Conservation (phyloP, 1,140 invertebrate species). For the Babylonia areolata region DNA sequence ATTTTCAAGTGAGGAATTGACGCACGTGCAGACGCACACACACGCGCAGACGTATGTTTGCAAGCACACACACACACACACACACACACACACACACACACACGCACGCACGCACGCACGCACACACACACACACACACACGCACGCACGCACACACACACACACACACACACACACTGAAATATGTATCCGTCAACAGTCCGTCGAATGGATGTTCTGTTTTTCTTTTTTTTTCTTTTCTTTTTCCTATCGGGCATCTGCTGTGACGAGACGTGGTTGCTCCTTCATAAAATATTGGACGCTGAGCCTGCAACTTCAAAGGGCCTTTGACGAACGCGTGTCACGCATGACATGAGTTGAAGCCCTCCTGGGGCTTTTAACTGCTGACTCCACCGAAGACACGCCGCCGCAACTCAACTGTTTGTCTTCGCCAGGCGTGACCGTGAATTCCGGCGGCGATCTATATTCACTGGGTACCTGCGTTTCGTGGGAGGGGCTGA, state of each 20-base stretch:
- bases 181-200: too few species aligned
- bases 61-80: conserved; percentile 17
- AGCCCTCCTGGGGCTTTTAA: background rate
- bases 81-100: background rate
- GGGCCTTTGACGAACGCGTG: background rate
- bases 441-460: background rate
- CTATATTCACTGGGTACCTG: background rate
- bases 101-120: background rate
- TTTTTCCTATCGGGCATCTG: too few species aligned
- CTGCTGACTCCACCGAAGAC: background rate
- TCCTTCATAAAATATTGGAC: background rate
- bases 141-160: too few species aligned
- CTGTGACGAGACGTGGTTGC: too few species aligned
- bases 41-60: too few species aligned
- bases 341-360: background rate
- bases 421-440: background rate
- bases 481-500: background rate
- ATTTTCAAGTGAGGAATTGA: too few species aligned
- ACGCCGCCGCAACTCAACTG: background rate
- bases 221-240: too few species aligned
- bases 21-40: background rate
- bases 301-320: background rate
- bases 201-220: too few species aligned
- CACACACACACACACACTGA: too few species aligned
- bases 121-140: too few species aligned